Conservation (phyloP, 2,113 vertebrate genomes). For the Calidris pygmaea region DNA sequence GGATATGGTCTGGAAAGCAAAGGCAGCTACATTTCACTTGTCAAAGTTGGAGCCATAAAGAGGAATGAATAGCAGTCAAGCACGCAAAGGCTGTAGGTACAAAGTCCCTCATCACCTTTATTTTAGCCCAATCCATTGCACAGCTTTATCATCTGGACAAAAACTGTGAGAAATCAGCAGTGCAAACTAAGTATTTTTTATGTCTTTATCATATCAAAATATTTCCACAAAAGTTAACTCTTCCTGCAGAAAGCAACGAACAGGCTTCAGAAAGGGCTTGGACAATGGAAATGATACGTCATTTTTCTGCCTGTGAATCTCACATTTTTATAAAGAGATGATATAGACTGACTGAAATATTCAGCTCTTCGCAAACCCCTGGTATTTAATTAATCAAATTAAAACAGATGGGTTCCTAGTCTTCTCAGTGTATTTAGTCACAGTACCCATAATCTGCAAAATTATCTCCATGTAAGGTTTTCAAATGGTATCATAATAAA, state of each 20-base stretch:
- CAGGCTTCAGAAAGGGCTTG: background rate
- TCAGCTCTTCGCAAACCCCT: background rate
- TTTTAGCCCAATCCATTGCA: background rate
- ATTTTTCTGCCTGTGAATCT: background rate
- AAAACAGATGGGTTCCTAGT: background rate
- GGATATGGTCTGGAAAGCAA: slow-evolving; percentile 26
- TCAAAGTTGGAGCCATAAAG: slow-evolving; percentile 32
- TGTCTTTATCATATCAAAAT: background rate
- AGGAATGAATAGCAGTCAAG: slow-evolving; percentile 20
- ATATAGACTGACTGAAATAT: background rate
- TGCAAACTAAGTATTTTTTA: background rate
- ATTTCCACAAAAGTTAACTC: background rate
- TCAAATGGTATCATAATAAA: background rate
- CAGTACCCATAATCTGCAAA: background rate
- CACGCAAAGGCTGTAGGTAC: background rate
- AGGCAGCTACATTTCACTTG: slow-evolving; percentile 40
- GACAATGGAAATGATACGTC: background rate
- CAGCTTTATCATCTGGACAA: background rate
- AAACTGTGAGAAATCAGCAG: background rate
- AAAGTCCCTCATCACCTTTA: background rate
- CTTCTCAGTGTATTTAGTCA: background rate
- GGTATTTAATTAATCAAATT: background rate
- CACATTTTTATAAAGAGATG: background rate
- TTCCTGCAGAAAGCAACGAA: background rate
- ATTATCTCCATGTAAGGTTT: background rate